These are phyloP conservation scores for Litocranius walleri DNA, from an alignment of 2,113 vertebrate genomes.

Conservation along the genomic window DNA sequence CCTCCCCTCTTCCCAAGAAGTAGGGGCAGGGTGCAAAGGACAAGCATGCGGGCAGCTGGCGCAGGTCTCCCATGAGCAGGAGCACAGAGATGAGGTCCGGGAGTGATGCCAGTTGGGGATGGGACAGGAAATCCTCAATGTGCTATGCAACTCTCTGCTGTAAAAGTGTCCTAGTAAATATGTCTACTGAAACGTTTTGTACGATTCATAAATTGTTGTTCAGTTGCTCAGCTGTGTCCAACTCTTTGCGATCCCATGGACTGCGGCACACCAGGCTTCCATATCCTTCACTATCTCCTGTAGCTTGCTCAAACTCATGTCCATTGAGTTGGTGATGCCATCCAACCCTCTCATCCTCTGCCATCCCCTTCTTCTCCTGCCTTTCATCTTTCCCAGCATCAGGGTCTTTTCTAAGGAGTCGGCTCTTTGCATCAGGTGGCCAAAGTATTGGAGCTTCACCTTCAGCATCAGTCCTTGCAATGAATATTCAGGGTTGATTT, in stretches of 20 bases:
- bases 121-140: not conserved
- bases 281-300: not conserved
- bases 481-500: not conserved
- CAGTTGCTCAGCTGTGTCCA: not conserved
- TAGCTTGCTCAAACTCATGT: not conserved
- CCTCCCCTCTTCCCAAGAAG: constrained; percentile 33
- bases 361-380: not conserved
- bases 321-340: not conserved
- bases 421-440: not conserved
- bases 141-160: no score
- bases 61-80: not conserved
- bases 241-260: not conserved
- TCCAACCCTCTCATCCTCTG: not conserved
- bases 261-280: rapidly evolving
- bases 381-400: not conserved
- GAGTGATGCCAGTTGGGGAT: not conserved
- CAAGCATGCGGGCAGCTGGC: not conserved
- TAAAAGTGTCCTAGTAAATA: no score
- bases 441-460: not conserved
- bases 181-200: no score
- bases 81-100: not conserved
- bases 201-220: no score
- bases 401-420: not conserved
- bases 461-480: not conserved
- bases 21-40: not conserved